Base-by-base conservation (phyloP, 1,140 invertebrate species). In the Eupristina koningsbergeri region DNA sequence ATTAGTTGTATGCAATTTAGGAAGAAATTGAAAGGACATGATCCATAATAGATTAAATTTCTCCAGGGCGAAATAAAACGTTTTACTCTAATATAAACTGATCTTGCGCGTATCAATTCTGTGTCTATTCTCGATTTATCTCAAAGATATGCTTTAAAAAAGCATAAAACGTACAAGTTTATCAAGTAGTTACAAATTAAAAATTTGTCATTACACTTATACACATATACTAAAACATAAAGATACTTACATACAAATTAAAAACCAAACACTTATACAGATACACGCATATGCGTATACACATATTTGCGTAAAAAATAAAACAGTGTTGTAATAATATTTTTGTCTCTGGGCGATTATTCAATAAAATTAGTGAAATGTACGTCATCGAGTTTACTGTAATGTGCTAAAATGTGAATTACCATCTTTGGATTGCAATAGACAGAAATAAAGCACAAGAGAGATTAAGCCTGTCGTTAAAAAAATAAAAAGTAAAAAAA, bases 381-480 rank as follows among this genome's bases (percentile, higher is more conserved):
- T 76, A 67, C 75, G 83, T 80, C 71, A 80, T 80, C 71, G 8
- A 79, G 58, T 58, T 15, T 80, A 76, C 58, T 64, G 22, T 84
- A 80, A 39, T 80, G 64, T 67, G 45, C 58, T 84, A 80, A 67
- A 75, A 34, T 84, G 77, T 84, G 71, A 80, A 47, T 84, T 80
- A 76, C 53, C 83, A 84, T 80, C 73, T 80, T 84, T 41, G 71
- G 34, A 84, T 80, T 69, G 71, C 69, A 84, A 80, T 84, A 84
- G 75, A 84, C 82, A 63, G 74, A 71, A 64, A 39, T 58, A 22
- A 80, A 80, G 83, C 77, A 76, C 78, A 80, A 75, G 78, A 84
- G 83, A 84, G 83, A 80, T 75, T 84, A 84, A 84, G 83, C 83
- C 83, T 84, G 83, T 80, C 83, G 83, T 84, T 67, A 58, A 80